Conservation (phyloP, 2,113 vertebrate species). For the Corythornis cristatus region DNA sequence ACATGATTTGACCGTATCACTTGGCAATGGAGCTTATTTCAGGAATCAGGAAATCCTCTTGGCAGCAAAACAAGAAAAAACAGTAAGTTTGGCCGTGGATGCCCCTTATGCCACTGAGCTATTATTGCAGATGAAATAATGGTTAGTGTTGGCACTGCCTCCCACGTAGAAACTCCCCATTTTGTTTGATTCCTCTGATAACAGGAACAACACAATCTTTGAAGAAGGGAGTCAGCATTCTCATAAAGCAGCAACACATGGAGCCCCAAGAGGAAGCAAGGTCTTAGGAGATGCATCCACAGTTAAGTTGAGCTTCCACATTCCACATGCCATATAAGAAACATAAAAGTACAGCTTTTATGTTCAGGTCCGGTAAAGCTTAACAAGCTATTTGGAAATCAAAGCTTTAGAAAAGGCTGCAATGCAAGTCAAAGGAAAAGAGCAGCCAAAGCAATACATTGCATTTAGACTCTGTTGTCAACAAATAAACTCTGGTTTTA, state of each 20-base stretch:
- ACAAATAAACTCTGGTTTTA: background rate
- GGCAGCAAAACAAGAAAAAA: background rate
- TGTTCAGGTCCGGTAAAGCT: background rate
- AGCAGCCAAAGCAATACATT: background rate
- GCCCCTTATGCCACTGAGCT: background rate
- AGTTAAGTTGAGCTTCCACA: background rate
- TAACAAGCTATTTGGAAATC: background rate
- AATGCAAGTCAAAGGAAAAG: background rate
- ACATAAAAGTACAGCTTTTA: background rate
- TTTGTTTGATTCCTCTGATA: background rate
- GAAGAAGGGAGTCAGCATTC: background rate
- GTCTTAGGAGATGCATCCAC: background rate
- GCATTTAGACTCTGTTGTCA: background rate
- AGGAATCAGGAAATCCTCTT: conserved; percentile 30
- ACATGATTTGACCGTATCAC: background rate
- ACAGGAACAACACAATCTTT: background rate
- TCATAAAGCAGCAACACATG: background rate
- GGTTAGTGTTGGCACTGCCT: background rate
- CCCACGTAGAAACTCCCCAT: background rate
- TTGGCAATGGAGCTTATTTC: background rate
- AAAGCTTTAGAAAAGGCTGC: conserved; percentile 1
- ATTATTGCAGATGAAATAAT: background rate
- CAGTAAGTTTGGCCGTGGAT: background rate
- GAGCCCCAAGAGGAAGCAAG: conserved; percentile 11
- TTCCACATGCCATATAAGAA: background rate